phyloP scores from a whole-genome alignment of 2,888 invertebrate species.

The Willowsia nigromaculata region DNA sequence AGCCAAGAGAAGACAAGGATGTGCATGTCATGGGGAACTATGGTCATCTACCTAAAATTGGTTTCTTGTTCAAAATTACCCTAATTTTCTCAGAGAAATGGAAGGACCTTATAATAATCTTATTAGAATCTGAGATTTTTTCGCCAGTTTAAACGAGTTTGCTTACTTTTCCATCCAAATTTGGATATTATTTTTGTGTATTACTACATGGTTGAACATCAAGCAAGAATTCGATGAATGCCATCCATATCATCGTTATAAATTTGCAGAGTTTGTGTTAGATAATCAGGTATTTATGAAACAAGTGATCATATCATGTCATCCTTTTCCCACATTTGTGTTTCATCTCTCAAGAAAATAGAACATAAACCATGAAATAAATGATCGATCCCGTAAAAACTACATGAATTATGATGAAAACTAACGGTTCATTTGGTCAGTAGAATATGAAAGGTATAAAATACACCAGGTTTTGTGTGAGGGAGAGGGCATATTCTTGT shows the following conservation, averaged over 20 bases:
- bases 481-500: no score
- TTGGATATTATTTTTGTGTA: background rate
- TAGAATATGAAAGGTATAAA: background rate
- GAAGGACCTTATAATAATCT: background rate
- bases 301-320: no score
- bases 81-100: background rate
- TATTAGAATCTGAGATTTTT: background rate
- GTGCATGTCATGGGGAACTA: background rate
- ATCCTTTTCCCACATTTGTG: no score
- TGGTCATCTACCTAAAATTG: background rate
- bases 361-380: background rate
- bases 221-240: no score
- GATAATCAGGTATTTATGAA: no score
- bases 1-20: background rate
- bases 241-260: no score
- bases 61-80: background rate
- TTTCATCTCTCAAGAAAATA: no score
- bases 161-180: background rate
- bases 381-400: background rate
- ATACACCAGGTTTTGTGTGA: no score
- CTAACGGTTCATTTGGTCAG: background rate
- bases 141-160: background rate
- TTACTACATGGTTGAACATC: no score
- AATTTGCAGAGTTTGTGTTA: no score
- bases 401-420: background rate